Evolutionary conservation across 37 sponge, comb jelly and placozoan genomes (phyloP), one percentile per base, ranked within the genome.

Genomic region (Cladorhizidae sp.): DNA sequence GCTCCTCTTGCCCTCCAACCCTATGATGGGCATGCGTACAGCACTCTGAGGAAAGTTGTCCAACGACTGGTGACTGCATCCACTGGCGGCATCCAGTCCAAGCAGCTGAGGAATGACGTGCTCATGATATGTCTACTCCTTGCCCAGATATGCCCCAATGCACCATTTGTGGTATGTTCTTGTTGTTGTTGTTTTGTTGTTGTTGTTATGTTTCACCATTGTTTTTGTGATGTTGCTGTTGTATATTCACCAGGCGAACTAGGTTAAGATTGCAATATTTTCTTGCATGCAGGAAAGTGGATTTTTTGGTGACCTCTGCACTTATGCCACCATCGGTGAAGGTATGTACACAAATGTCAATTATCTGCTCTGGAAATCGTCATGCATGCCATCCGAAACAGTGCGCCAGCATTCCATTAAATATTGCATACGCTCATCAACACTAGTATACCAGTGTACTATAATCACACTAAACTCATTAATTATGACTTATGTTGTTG

Each of bases 101-200:
- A 67, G 70, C 86, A 85, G 64, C 56, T 90, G 72, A 75, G 95
- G 41, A 95, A 95, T 67, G 95, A 95, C 52, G 56, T 90, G 35
- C 70, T 91, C 50, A 78, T 78, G n/a, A 54, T 91, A 25, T 73
- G 77, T 50, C 76, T 70, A 33, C 76, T 83, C 3, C 38, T 91
- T 17, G 89, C 86, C 17, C 65, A 82, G 49, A 29, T 65, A 6
- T 95, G 86, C 57, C 91, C 95, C 29, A 74, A 75, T 72, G 91
- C 95, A 15, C 95, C 95, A 2, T 95, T 91, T 79, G 84, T 95
- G 83, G 94, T 90, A 57, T 77, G 29, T 56, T 77, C 29, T 5
- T 28, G 61, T 5, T 28, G 61, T 59, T 26, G 28, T 28, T 3
- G 12, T 23, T 59, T 23, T 59, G 56, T 63, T 45, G n/a, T 23